phyloP scores from a whole-genome alignment of 23 tunicate genomes.

The Botrylloides violaceus region DNA sequence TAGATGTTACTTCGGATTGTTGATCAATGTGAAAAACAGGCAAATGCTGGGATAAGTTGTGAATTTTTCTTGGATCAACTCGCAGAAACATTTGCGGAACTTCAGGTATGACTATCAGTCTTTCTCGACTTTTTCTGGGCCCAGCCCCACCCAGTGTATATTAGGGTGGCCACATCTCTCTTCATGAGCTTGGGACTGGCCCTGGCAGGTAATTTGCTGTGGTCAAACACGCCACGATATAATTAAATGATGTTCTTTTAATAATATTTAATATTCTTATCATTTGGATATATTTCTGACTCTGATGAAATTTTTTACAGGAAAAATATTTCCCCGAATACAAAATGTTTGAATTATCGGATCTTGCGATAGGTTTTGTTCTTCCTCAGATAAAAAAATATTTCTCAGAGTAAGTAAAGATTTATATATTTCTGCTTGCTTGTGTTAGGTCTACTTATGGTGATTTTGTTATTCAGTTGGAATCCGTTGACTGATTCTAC shows the following conservation, averaged over 20 bases:
- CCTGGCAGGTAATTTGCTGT: too few species aligned
- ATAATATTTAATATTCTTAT: too few species aligned
- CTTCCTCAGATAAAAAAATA: slow-evolving; percentile 42
- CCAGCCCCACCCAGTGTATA: too few species aligned
- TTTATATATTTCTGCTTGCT: too few species aligned
- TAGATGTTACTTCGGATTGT: slow-evolving; percentile 50
- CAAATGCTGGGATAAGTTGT: slow-evolving; percentile 25
- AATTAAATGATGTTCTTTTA: too few species aligned
- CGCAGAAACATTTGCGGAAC: slow-evolving; percentile 63
- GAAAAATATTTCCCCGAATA: slow-evolving; percentile 85
- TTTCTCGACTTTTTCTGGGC: too few species aligned
- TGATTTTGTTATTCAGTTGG: slow-evolving; percentile 76
- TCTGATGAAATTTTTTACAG: too few species aligned
- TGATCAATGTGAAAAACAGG: slow-evolving; percentile 49
- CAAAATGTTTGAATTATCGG: slow-evolving; percentile 73
- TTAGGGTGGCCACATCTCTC: neutral
- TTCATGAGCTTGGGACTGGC: neutral
- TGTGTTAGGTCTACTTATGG: too few species aligned
- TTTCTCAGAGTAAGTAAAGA: slow-evolving; percentile 47
- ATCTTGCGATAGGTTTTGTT: slow-evolving; percentile 55
- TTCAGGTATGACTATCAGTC: slow-evolving; percentile 79
- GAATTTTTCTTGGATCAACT: slow-evolving; percentile 39
- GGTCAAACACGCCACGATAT: too few species aligned
- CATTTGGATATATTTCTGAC: too few species aligned
- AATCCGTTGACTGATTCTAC: slow-evolving; percentile 53